Evolutionary conservation across 2,888 invertebrate genomes (phyloP), one percentile per base, ranked within the genome.

Genomic region (Omphaloscelis lunosa): DNA sequence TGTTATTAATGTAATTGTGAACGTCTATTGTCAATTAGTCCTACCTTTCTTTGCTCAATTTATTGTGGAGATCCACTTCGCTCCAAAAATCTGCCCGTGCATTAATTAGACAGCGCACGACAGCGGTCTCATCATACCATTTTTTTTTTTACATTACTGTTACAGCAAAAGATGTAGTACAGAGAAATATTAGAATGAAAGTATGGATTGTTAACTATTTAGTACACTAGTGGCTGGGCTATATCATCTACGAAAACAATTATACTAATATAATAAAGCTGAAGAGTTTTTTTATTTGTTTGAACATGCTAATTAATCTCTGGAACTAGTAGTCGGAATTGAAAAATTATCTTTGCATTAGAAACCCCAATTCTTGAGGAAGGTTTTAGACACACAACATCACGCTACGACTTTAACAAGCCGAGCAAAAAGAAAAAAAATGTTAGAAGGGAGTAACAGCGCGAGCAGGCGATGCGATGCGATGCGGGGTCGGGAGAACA

Each of bases 41-140:
- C 6, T 17, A 17, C 39, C 65, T 17, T 59, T 70, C 29, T 67
- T 61, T 82, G 56, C 59, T 70, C 8, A 77, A 77, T 67, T 77
- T 77, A 83, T 20, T 62, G 56, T 15, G 0, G 15, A 61, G 17
- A 39, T 70, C 48, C 34, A 27, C 56, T 34, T 58, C n/a, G 20
- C 48, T 76, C 82, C 45, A 77, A 71, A 67, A 77, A 67, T 77
- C 56, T 80, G 83, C 71, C 45, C 20, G 56, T 68, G 80, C 83
- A 80, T 80, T 80, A 83, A 80, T 80, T 83, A 77, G 48, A n/a
- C 34, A 27, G 41, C 61, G 51, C 8, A 17, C 20, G 5, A 51
- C 51, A n/a, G n/a, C 17, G 27, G 53, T 66, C 11, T 51, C 17
- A 12, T 27, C 9, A n/a, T 20, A 20, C 4, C 27, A 27, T 20